These are phyloP conservation scores for Diadophis punctatus DNA, from an alignment of 2,113 vertebrate species.

Conservation along the genomic window DNA sequence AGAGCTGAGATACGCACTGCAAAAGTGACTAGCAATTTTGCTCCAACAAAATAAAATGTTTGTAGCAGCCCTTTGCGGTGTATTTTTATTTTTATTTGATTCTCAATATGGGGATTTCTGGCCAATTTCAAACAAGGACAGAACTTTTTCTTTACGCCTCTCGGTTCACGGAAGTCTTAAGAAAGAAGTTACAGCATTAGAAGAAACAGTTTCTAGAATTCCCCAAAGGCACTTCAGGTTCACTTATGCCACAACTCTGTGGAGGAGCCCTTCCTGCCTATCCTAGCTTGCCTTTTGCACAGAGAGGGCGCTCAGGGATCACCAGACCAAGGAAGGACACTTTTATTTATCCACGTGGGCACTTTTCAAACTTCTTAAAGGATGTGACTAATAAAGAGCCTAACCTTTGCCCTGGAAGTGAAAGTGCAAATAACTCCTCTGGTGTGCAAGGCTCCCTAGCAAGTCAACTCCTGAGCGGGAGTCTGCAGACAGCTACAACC, in stretches of 20 bases:
- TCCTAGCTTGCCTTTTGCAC: neutral
- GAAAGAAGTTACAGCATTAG: neutral
- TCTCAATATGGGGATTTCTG: too few species aligned
- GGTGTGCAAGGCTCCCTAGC: neutral
- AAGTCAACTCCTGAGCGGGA: neutral
- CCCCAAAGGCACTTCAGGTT: neutral
- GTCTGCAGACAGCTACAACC: neutral
- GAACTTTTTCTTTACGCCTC: neutral
- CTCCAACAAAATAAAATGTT: neutral
- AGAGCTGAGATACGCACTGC: neutral
- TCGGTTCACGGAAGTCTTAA: neutral
- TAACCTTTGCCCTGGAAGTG: neutral
- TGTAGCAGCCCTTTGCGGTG: neutral
- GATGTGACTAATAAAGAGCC: neutral
- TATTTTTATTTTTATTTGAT: neutral
- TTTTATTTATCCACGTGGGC: neutral
- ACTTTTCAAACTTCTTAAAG: neutral
- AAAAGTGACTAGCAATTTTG: neutral
- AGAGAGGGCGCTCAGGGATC: neutral
- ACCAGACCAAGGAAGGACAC: neutral
- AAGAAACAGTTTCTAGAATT: neutral
- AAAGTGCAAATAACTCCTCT: neutral
- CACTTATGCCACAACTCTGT: neutral
- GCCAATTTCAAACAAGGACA: neutral
- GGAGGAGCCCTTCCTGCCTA: neutral